These are phyloP conservation scores for Melipona quadrifasciata DNA, from an alignment of 1,140 invertebrate species.

Conservation along the genomic window DNA sequence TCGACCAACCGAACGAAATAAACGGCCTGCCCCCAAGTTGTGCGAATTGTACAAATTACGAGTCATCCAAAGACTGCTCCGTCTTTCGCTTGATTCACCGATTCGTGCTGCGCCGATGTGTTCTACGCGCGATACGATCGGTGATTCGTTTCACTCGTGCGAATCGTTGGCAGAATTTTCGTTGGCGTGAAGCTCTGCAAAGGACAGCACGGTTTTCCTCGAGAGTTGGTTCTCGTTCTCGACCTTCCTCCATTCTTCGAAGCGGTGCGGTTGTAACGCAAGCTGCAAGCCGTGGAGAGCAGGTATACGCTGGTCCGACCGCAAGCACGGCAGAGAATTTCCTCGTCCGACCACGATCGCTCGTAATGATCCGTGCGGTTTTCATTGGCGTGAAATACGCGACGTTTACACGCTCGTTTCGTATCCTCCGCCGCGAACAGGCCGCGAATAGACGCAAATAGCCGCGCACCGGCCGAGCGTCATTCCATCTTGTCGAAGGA, in stretches of 20 bases:
- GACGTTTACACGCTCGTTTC: constrained; percentile 70
- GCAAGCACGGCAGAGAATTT: constrained; percentile 58
- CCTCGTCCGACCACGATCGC: constrained; percentile 61
- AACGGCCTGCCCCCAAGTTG: not conserved
- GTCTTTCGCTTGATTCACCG: not conserved
- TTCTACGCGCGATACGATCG: too few relatives aligned
- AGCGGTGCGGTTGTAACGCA: constrained; percentile 9
- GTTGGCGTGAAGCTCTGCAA: too few relatives aligned
- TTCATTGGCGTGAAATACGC: constrained; percentile 71
- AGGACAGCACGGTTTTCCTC: not conserved
- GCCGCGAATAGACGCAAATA: not conserved
- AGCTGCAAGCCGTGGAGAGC: not conserved
- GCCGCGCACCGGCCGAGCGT: constrained; percentile 42
- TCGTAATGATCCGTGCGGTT: constrained; percentile 71
- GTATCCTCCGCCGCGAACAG: constrained; percentile 39
- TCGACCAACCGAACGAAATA: not conserved
- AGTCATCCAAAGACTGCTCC: not conserved
- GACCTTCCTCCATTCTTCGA: not conserved
- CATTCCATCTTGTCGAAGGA: constrained; percentile 34
- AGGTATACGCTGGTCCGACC: constrained; percentile 40
- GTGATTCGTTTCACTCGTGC: too few relatives aligned
- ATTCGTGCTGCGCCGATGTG: too few relatives aligned
- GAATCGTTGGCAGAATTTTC: not conserved
- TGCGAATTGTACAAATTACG: not conserved
- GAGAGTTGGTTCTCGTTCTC: constrained; percentile 17